Conservation (phyloP, 2,797 vertebrate species). For the Buceros bicornis region DNA sequence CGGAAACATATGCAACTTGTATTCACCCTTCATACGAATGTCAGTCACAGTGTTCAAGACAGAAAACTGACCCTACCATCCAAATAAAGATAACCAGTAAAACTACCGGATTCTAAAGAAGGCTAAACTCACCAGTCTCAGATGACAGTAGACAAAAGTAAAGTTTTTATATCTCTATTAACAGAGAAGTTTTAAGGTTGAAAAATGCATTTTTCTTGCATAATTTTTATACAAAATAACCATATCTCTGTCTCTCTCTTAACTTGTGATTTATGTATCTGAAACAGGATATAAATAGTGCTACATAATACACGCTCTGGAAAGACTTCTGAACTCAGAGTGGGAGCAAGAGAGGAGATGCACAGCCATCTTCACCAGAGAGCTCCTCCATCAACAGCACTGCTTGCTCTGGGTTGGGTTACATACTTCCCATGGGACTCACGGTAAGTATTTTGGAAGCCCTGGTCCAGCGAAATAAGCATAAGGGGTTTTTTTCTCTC, state of each 20-base stretch:
- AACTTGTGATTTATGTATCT: neutral
- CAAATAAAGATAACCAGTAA: neutral
- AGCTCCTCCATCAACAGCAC: neutral
- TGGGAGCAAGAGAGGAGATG: neutral
- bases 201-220: neutral
- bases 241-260: neutral
- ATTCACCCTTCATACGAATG: neutral
- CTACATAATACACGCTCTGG: neutral
- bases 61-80: neutral
- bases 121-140: neutral
- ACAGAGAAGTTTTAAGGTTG: neutral
- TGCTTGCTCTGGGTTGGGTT: neutral
- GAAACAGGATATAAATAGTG: neutral
- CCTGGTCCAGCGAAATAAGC: neutral
- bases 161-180: neutral
- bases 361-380: neutral
- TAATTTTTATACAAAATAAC: neutral
- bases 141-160: neutral
- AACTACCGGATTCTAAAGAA: neutral
- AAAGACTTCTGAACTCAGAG: neutral
- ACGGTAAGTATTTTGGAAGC: neutral
- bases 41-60: neutral
- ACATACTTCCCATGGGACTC: neutral
- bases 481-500: neutral
- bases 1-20: neutral